Evolutionary conservation across 1,140 invertebrate genomes (phyloP).

Genomic region (Bombus vancouverensis): DNA sequence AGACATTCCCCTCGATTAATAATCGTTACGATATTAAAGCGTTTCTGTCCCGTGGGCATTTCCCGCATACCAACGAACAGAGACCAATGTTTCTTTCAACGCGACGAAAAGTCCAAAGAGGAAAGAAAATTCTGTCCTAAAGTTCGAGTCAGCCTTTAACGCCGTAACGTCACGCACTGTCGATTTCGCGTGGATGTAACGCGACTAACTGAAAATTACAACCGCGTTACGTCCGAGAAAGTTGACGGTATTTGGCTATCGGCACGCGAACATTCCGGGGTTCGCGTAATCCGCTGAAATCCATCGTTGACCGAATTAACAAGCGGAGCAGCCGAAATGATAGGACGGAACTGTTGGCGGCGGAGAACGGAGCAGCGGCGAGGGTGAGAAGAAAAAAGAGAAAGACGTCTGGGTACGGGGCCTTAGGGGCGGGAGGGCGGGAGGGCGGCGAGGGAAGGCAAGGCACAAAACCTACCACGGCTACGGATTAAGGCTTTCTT

Average conservation of each 20-base stretch:
- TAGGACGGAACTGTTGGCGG: neutral
- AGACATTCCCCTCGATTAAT: neutral
- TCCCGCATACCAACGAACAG: no score
- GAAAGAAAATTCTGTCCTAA: no score
- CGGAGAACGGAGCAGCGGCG: neutral
- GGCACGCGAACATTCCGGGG: no score
- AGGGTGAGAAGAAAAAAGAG: neutral
- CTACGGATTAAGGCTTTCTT: slow-evolving; percentile 73
- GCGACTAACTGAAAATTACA: neutral
- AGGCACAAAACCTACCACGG: slow-evolving; percentile 62
- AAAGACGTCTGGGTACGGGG: neutral
- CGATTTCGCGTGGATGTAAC: no score
- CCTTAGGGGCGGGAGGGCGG: neutral
- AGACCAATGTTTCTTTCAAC: no score
- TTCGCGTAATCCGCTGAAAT: neutral
- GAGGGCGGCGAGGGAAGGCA: slow-evolving; percentile 15
- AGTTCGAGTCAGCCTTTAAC: no score
- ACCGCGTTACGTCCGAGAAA: no score
- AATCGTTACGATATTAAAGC: no score
- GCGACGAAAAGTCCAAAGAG: no score
- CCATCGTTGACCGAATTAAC: slow-evolving; percentile 20
- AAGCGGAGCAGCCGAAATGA: neutral
- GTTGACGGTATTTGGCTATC: neutral
- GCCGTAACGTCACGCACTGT: no score
- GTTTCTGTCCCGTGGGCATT: no score